Conservation (phyloP, 2,888 invertebrate genomes). For the Microdon myrmicae region DNA sequence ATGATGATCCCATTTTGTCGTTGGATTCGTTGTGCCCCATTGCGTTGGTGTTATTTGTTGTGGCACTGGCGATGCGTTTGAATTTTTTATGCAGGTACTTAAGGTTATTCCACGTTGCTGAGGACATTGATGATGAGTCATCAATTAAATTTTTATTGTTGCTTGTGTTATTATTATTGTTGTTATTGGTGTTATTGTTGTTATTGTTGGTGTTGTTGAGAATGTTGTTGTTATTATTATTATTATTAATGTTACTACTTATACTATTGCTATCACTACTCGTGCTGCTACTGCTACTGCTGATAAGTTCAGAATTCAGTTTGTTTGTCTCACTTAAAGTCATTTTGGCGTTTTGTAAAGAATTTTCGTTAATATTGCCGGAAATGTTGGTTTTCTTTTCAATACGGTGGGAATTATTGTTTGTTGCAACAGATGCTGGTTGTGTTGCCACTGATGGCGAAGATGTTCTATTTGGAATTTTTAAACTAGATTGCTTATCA, state of each 20-base stretch:
- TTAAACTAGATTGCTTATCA: conserved; percentile 41
- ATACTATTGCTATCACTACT: conserved; percentile 59
- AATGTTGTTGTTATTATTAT: conserved; percentile 45
- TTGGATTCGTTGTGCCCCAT: conserved; percentile 46
- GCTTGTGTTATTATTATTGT: conserved; percentile 19
- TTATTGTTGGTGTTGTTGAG: conserved; percentile 27
- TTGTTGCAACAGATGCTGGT: conserved; percentile 51
- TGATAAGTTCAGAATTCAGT: conserved; percentile 44
- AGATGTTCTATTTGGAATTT: too few relatives aligned
- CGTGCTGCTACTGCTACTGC: conserved; percentile 56
- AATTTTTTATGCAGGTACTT: conserved; percentile 93
- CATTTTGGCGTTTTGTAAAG: conserved; percentile 44
- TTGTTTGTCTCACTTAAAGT: conserved; percentile 45
- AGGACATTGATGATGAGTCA: conserved; percentile 49
- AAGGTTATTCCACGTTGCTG: conserved; percentile 69
- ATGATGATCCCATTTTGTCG: conserved; percentile 57
- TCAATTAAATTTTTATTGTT: conserved; percentile 33
- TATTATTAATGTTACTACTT: conserved; percentile 52
- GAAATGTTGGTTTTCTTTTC: conserved; percentile 24
- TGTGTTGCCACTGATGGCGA: conserved; percentile 48
- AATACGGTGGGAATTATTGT: conserved; percentile 41
- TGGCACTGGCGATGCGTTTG: conserved; percentile 83
- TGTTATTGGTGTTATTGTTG: conserved; percentile 10
- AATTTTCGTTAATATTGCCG: conserved; percentile 16
- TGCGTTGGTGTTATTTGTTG: conserved; percentile 51